phyloP scores from a whole-genome alignment of 2,113 vertebrate genomes.

The Sinocyclocheilus maitianheensis region DNA sequence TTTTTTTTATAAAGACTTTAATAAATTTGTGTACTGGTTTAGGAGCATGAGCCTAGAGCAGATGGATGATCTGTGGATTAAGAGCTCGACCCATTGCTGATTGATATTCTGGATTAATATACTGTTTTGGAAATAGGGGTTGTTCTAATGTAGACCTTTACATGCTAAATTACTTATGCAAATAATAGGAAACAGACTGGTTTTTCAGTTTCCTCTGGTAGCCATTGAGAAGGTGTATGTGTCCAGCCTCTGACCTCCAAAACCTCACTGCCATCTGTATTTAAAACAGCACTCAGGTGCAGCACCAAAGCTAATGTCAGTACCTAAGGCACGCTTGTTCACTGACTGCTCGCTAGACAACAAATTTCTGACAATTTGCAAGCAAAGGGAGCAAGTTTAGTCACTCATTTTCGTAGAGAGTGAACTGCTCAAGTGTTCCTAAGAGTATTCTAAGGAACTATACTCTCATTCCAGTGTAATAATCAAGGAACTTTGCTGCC shows the following conservation, averaged over 20 bases:
- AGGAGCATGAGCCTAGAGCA: slow-evolving; percentile 10
- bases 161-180: neutral
- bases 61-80: slow-evolving; percentile 28
- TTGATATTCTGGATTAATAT: neutral
- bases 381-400: neutral
- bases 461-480: too few relatives aligned
- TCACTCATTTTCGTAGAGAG: neutral
- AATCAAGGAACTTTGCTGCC: too few relatives aligned
- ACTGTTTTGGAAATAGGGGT: neutral
- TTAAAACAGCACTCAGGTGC: slow-evolving; percentile 17
- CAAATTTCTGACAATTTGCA: neutral
- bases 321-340: slow-evolving; percentile 8
- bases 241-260: slow-evolving; percentile 12
- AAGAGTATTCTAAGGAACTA: neutral
- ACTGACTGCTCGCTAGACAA: neutral
- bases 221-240: neutral
- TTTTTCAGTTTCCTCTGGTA: neutral
- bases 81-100: neutral
- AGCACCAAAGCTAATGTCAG: neutral
- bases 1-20: neutral
- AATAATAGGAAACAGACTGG: slow-evolving; percentile 6
- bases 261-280: slow-evolving; percentile 24
- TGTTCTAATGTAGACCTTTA: neutral
- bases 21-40: neutral
- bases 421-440: neutral